These are phyloP conservation scores for Camptogramma bilineatum DNA, from an alignment of 2,888 invertebrate species.

Conservation along the genomic window DNA sequence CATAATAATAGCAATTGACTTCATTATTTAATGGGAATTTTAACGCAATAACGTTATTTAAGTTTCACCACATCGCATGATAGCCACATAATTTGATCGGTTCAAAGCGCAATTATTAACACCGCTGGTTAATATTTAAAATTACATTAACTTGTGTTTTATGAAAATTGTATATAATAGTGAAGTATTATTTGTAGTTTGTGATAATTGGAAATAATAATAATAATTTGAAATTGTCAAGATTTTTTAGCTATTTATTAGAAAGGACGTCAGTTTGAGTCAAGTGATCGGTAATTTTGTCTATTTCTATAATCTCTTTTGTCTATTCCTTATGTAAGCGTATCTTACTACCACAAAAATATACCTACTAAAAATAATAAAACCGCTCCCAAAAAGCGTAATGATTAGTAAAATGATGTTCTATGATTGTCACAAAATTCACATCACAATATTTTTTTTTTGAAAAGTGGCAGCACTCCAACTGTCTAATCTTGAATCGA, in stretches of 20 bases:
- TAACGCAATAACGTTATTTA: constrained; percentile 46
- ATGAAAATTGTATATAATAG: not conserved
- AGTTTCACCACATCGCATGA: constrained; percentile 14
- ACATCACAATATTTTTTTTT: too few species aligned
- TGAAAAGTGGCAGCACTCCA: too few species aligned
- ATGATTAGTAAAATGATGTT: too few species aligned
- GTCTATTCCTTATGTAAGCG: too few species aligned
- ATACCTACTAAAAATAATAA: too few species aligned
- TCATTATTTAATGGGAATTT: constrained; percentile 54
- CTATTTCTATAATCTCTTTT: too few species aligned
- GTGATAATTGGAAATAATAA: not conserved
- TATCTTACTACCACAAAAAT: too few species aligned
- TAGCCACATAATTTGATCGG: constrained; percentile 6
- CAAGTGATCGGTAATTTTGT: too few species aligned
- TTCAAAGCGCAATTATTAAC: constrained; percentile 2
- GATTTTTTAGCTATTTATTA: not conserved
- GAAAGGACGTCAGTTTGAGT: too few species aligned
- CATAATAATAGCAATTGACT: constrained; percentile 55
- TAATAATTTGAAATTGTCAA: not conserved
- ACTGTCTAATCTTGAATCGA: too few species aligned
- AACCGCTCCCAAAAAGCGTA: too few species aligned
- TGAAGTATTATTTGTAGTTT: not conserved
- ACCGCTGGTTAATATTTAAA: not conserved
- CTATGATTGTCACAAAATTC: too few species aligned
- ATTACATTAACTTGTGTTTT: not conserved